A percentile compares a stretch with the other conserved stretches of the same genome.
These are phyloP conservation scores for Sorex araneus DNA, from an alignment of 2,113 vertebrate species.

Conservation along the genomic window DNA sequence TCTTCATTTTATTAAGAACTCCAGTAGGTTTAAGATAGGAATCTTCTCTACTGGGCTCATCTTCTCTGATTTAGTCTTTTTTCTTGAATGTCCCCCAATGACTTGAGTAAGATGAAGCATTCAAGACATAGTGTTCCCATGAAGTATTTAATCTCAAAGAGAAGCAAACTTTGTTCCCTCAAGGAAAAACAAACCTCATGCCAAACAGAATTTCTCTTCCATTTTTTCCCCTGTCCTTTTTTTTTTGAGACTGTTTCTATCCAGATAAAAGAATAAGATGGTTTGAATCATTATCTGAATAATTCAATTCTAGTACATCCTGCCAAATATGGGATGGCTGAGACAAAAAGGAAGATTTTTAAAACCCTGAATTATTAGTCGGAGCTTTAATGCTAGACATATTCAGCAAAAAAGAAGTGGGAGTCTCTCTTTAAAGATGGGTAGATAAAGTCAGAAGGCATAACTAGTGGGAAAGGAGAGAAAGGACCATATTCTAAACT, in stretches of 20 bases:
- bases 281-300: constrained; percentile 46
- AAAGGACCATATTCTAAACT: neutral
- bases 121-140: constrained; percentile 55
- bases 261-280: constrained; percentile 58
- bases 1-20: constrained; percentile 38
- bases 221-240: constrained; percentile 23
- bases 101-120: constrained; percentile 40
- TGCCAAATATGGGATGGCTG: neutral
- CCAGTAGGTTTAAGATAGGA: neutral
- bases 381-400: neutral
- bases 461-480: neutral
- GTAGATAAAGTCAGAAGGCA: constrained; percentile 12
- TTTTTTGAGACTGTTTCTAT: constrained; percentile 12
- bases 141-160: constrained; percentile 64
- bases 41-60: constrained; percentile 1
- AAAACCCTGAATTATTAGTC: neutral
- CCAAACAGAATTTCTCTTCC: constrained; percentile 65
- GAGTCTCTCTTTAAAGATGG: neutral
- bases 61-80: neutral
- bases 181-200: constrained; percentile 50
- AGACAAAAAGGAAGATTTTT: constrained; percentile 42
- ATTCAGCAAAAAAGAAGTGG: constrained; percentile 26
- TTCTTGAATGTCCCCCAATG: constrained; percentile 35
- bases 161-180: constrained; percentile 42
- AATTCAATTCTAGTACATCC: constrained; percentile 38